Percentiles rank a stretch among this genome's conserved stretches.
phyloP scores from a whole-genome alignment of 2,797 vertebrate genomes.

The Rhinichthys osculus region DNA sequence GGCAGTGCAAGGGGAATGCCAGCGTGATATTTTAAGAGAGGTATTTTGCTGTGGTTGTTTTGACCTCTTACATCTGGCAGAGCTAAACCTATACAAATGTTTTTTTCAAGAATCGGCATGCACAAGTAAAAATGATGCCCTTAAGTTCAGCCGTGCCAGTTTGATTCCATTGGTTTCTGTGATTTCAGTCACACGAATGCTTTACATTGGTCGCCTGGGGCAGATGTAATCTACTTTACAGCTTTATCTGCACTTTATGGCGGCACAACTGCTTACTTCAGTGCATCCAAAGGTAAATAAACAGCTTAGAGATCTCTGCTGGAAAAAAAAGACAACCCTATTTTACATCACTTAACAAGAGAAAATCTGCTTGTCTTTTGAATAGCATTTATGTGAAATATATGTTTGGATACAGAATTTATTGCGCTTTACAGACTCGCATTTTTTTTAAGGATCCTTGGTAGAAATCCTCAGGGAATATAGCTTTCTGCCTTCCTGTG shows the following conservation, averaged over 20 bases:
- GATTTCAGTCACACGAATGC: slow-evolving; percentile 55
- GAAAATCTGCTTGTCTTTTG: slow-evolving; percentile 58
- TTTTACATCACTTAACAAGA: slow-evolving; percentile 43
- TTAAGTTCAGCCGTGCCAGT: slow-evolving; percentile 43
- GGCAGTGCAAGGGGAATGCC: neutral
- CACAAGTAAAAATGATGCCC: slow-evolving; percentile 15
- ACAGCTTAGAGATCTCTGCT: slow-evolving; percentile 40
- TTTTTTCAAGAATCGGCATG: neutral
- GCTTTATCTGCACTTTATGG: slow-evolving; percentile 51
- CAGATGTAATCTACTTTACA: slow-evolving; percentile 57
- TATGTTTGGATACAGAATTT: slow-evolving; percentile 57
- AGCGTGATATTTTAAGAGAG: neutral
- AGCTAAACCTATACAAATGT: neutral
- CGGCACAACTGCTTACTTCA: slow-evolving; percentile 47
- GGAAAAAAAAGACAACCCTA: slow-evolving; percentile 28
- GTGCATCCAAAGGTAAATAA: slow-evolving; percentile 50
- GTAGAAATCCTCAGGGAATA: slow-evolving; percentile 55
- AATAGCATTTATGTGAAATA: slow-evolving; percentile 63
- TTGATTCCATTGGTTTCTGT: slow-evolving; percentile 53
- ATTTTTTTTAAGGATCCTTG: slow-evolving; percentile 48
- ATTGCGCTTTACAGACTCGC: slow-evolving; percentile 55
- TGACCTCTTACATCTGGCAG: neutral
- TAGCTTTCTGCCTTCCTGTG: slow-evolving; percentile 47
- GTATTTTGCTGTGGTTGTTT: neutral
- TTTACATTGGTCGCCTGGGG: slow-evolving; percentile 52